Conservation (phyloP, 2,888 invertebrate species). For the Polietes domitor region DNA sequence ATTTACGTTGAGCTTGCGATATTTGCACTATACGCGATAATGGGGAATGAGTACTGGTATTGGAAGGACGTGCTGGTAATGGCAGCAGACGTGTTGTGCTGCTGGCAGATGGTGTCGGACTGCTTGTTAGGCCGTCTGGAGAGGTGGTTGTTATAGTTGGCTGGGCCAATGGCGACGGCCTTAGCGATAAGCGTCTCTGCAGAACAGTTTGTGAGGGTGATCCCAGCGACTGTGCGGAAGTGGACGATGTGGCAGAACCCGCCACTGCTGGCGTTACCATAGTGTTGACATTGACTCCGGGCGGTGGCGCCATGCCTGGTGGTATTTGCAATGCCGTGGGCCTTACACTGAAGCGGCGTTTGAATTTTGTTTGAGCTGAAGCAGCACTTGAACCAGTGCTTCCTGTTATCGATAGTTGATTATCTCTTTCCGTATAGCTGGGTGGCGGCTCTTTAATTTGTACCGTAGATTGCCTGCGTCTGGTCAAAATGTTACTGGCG, state of each 20-base stretch:
- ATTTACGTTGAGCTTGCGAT: conserved; percentile 79
- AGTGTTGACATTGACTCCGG: conserved; percentile 69
- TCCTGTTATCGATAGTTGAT: conserved; percentile 23
- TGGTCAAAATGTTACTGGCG: conserved; percentile 67
- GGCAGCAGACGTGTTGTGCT: conserved; percentile 71
- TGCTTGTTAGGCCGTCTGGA: conserved; percentile 57
- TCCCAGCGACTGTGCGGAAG: conserved; percentile 62
- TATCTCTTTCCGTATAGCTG: conserved; percentile 75
- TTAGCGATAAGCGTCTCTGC: conserved; percentile 78
- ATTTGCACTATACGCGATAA: conserved; percentile 80
- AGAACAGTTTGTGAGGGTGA: conserved; percentile 74
- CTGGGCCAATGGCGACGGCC: conserved; percentile 79
- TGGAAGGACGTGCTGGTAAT: conserved; percentile 68
- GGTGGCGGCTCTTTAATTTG: conserved; percentile 78
- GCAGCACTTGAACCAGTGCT: not conserved
- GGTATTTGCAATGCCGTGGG: conserved; percentile 79
- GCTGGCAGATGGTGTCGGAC: conserved; percentile 53
- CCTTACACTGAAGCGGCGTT: conserved; percentile 78
- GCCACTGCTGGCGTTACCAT: conserved; percentile 37
- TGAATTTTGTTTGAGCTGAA: conserved; percentile 73
- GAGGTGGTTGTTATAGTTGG: conserved; percentile 67
- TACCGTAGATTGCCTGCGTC: conserved; percentile 72
- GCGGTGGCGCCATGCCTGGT: conserved; percentile 79
- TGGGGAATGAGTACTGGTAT: conserved; percentile 79
- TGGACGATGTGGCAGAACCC: conserved; percentile 21